Percentiles rank a stretch among this genome's conserved stretches.
Conservation (phyloP, 1,140 invertebrate genomes). For the Drosophila pallidifrons region DNA sequence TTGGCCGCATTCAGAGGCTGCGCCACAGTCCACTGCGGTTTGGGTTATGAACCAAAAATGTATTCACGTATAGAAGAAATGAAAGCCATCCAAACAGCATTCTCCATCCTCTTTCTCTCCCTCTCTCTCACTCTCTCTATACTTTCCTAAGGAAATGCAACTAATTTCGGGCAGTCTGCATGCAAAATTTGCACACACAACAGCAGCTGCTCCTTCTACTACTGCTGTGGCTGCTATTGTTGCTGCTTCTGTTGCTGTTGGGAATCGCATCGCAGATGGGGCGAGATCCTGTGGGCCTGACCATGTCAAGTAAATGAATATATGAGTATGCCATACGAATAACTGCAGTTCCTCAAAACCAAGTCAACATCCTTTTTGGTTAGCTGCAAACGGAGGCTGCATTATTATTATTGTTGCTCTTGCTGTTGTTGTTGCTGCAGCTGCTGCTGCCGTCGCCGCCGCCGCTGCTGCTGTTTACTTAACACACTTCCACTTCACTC, state of each 20-base stretch:
- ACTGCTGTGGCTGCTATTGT: not conserved
- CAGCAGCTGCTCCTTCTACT: conserved; percentile 39
- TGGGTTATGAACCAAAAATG: conserved; percentile 43
- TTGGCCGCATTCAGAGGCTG: conserved; percentile 76
- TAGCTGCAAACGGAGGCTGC: conserved; percentile 46
- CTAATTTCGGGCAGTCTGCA: conserved; percentile 70
- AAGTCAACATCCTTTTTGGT: conserved; percentile 82
- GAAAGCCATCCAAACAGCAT: not conserved
- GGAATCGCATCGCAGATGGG: not conserved
- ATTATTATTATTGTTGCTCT: conserved; percentile 55
- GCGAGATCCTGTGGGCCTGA: conserved; percentile 47
- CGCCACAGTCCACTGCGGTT: conserved; percentile 45
- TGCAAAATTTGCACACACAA: conserved; percentile 44
- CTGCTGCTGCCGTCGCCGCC: conserved; percentile 32
- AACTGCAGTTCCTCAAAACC: conserved; percentile 81
- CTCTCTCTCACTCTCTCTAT: not conserved
- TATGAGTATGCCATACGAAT: conserved; percentile 78
- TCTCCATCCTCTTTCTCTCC: not conserved
- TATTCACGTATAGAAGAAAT: conserved; percentile 15
- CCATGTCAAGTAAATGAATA: conserved; percentile 78
- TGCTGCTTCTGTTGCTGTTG: conserved; percentile 7
- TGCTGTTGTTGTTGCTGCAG: conserved; percentile 24
- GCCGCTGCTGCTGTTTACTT: conserved; percentile 68
- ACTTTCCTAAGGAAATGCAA: conserved; percentile 49
- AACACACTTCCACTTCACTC: conserved; percentile 80